Evolutionary conservation across 2,888 invertebrate genomes (phyloP).

Genomic region (Megalurothrips usitatus): DNA sequence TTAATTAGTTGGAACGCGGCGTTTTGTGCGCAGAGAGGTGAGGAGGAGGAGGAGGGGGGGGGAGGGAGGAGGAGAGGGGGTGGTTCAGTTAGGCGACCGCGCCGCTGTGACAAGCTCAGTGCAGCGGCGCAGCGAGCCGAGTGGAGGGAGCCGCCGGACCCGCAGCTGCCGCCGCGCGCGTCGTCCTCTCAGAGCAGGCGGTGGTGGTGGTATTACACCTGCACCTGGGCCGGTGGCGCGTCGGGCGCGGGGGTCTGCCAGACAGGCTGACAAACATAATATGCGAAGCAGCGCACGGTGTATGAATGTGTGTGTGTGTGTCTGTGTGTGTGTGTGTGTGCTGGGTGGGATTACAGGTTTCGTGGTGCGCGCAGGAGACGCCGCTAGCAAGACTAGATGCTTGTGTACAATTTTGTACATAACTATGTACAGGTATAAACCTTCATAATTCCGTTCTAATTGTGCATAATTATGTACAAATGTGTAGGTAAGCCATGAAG

Average conservation of each 20-base stretch:
- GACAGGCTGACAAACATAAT: slow-evolving; percentile 21
- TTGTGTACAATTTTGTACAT: too few relatives aligned
- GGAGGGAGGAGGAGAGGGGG: not conserved
- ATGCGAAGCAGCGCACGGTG: slow-evolving; percentile 12
- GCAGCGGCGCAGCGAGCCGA: not conserved
- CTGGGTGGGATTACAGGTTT: too few relatives aligned
- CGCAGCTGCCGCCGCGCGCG: not conserved
- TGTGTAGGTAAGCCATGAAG: too few relatives aligned
- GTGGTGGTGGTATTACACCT: too few relatives aligned
- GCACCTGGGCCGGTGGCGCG: not conserved
- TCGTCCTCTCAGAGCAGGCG: not conserved
- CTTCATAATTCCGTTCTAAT: too few relatives aligned
- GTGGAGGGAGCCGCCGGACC: not conserved
- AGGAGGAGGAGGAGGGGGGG: not conserved
- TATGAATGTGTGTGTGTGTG: too few relatives aligned
- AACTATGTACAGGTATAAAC: too few relatives aligned
- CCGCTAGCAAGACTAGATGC: too few relatives aligned
- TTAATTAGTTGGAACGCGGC: not conserved
- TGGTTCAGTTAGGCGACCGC: not conserved
- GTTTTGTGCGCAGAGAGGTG: not conserved
- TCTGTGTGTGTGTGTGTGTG: too few relatives aligned
- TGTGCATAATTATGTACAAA: too few relatives aligned
- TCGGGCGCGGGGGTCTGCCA: not conserved
- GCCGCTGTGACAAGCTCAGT: not conserved
- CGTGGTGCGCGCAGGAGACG: too few relatives aligned